Base-by-base conservation (phyloP, 2,113 vertebrate genomes). In the Dipodomys spectabilis region DNA sequence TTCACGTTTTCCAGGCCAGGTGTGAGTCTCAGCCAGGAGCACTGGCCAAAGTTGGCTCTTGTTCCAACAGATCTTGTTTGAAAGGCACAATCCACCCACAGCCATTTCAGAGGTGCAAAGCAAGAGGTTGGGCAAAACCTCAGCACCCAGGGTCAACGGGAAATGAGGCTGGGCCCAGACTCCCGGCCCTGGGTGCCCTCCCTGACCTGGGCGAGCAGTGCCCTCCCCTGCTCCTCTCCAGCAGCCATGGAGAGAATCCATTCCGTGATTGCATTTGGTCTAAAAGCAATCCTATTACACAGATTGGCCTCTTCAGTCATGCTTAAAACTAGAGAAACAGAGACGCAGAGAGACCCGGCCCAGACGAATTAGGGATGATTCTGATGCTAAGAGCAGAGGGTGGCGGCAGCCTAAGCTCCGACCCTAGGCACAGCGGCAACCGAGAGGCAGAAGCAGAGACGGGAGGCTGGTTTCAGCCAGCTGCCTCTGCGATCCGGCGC, bases 221-320 rank as follows among this genome's bases (percentile, higher is more conserved):
- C n/a, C 62, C 25, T 75, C 30, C 25, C 28, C 27, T 10, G 57
- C 75, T 49, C 79, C 71, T 88, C 44, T 3, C n/a, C 27, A 30
- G 62, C 11, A 11, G 32, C 60, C 86, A 9, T 0, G 69, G 57
- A 32, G 25, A 60, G 71, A 72, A 68, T 94, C 92, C 2, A 77
- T 88, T 23, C 86, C 15, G 18, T 83, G 10, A 95, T 64, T 86
- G 71, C 91, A 75, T 94, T 86, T 86, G 81, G 81, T 35, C 71
- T n/a, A 67, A 77, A 9, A 23, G 62, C 85, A 89, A 84, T 93
- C 90, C 80, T 68, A 60, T 82, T 86, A 77, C 2, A 19, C 57
- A 91, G 90, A 93, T 78, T 27, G 94, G 23, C 69, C 87, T 89
- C n/a, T 1, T 89, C 72, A 75, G 4, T 95, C 77, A 80, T 11